Evolutionary conservation across 2,113 vertebrate species (phyloP), one percentile per base, ranked within the genome.

Genomic region (Eidolon helvum): DNA sequence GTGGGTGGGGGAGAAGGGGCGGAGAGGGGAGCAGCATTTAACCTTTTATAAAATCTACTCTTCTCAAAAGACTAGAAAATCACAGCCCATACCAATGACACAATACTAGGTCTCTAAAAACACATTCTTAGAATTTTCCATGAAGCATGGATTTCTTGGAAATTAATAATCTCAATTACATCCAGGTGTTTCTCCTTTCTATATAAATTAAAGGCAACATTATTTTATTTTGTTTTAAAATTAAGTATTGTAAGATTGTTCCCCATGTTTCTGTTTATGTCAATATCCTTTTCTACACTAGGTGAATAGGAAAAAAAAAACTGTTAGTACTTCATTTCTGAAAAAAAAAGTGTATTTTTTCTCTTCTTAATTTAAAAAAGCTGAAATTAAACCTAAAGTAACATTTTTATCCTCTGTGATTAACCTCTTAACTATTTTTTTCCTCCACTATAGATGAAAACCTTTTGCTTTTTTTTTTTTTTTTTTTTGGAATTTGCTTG

Each of bases 301-400:
- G 12, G 9, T 84, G 24, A 40, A 72, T 57, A 86, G 57, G 57
- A 5, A 65, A 93, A 93, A 78, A n/a, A 48, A 74, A 40, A 38
- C 3, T 91, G 59, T 33, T 74, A 14, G 16, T 90, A 50, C 21
- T 94, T 94, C 30, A 53, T 68, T 88, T 94, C 71, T 88, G 4
- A 33, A 87, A 94, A 82, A 57, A 83, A 15, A 85, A 87, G 33
- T 2, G 26, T 38, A 18, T 89, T 83, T 96, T 71, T 95, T 82
- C 43, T 38, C 16, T 10, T 50, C n/a, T 94, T 74, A 82, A 88
- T 63, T 61, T 72, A 15, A 74, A 94, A 92, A 84, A 48, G 22
- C n/a, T 95, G 53, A 89, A 94, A 84, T 93, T 84, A 92, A 93
- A 93, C 48, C 38, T 28, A 40, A 79, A 53, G 26, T 53, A 92